Evolutionary conservation across 1,140 invertebrate genomes (phyloP), one percentile per base, ranked within the genome.

Genomic region (Drosophila suzukii): DNA sequence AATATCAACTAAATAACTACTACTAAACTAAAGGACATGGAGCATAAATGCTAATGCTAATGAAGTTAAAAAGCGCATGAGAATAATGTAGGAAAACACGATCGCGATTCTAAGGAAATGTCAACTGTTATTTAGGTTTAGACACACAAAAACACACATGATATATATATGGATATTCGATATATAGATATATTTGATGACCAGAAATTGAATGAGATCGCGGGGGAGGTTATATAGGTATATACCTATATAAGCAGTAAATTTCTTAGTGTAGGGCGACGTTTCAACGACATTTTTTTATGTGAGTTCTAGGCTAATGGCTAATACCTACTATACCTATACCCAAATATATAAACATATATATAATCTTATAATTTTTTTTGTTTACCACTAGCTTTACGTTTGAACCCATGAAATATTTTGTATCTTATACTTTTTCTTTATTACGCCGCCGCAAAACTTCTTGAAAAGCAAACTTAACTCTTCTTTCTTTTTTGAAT

Each of bases 71-170:
- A 54, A 15, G 15, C 15, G 62, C 56, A 62, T 62, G 15, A 34
- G 17, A 46, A 20, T 58, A 61, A 61, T 59, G 53, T 73, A 77
- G 43, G 20, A 65, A 78, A 78, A 70, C 47, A 57, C 30, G 36
- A 65, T 34, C 20, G 38, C 62, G 38, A 72, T 49, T 66, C 54
- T 49, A 59, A 46, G 32, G 46, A 58, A 72, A 59, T 72, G 56
- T 72, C 56, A 73, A 72, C 66, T 75, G 72, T 75, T 75, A 75
- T 75, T 75, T 75, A 75, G 73, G 73, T 75, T 75, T 75, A 75
- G 36, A 47, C 20, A 53, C 20, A 65, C 50, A 30, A 41, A 20
- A 55, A 43, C 7, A 46, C 43, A 10, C 17, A 46, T 46, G 43
- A 46, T 46, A 27, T 27, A 17, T 17, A 17, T 43, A 43, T 43